These are phyloP conservation scores for Sandelia bainsii DNA, from an alignment of 2,797 vertebrate genomes.

Conservation along the genomic window DNA sequence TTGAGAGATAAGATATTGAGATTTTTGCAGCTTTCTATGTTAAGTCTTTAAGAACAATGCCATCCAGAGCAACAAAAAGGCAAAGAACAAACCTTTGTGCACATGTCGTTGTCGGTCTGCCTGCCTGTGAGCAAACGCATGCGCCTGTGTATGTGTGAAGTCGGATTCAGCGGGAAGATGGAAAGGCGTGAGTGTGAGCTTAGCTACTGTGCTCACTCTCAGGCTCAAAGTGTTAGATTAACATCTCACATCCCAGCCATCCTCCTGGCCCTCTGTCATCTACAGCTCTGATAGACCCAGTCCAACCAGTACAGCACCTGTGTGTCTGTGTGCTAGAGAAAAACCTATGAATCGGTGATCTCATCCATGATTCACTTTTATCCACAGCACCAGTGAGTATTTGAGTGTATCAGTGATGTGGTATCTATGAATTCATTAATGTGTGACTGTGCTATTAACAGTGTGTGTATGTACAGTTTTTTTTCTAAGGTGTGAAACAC, in stretches of 20 bases:
- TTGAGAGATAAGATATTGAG: no score
- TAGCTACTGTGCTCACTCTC: conserved; percentile 33
- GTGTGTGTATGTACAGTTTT: conserved; percentile 23
- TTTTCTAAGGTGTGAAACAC: conserved; percentile 55
- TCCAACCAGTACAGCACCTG: conserved; percentile 18
- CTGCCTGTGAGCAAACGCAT: background rate
- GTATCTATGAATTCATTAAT: background rate
- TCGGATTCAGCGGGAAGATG: conserved; percentile 44
- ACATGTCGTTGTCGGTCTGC: background rate
- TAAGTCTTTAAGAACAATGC: conserved; percentile 1
- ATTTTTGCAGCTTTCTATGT: background rate
- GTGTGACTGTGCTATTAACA: background rate
- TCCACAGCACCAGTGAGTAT: conserved; percentile 3
- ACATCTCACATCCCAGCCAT: conserved; percentile 55
- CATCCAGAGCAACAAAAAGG: conserved; percentile 8
- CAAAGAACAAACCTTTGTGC: background rate
- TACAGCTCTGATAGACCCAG: conserved; percentile 29
- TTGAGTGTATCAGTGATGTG: background rate
- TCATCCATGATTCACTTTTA: conserved; percentile 56
- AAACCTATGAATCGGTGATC: conserved; percentile 31
- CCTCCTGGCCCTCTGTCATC: conserved; percentile 29
- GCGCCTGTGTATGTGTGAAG: conserved; percentile 16
- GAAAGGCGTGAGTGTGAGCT: conserved; percentile 57
- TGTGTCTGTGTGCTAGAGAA: conserved; percentile 12
- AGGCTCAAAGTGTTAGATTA: conserved; percentile 63